Evolutionary conservation across 2,888 invertebrate species (phyloP).

Genomic region (Laspeyria flexula): DNA sequence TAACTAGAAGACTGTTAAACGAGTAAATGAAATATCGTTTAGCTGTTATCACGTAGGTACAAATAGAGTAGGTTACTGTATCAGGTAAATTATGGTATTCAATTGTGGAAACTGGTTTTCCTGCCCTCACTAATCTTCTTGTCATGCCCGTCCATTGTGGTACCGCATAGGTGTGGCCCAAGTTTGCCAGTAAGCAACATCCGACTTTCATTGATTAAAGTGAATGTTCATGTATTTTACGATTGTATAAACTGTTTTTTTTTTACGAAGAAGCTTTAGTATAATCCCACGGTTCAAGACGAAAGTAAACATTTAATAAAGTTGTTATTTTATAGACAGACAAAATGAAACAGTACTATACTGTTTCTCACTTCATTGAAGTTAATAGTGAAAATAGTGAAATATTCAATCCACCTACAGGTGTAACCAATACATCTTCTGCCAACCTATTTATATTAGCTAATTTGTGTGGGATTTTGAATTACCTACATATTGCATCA

Average conservation of each 20-base stretch:
- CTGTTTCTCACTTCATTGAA: too few species aligned
- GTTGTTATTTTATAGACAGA: too few species aligned
- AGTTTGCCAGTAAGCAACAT: slow-evolving; percentile 1
- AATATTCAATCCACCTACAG: background rate
- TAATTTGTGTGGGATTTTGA: background rate
- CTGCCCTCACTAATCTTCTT: slow-evolving; percentile 1
- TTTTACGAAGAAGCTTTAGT: too few species aligned
- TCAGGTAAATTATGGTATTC: slow-evolving; percentile 4
- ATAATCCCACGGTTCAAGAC: too few species aligned
- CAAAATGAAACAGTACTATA: too few species aligned
- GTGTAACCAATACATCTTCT: background rate
- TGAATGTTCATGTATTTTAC: slow-evolving; percentile 4
- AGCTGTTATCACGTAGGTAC: background rate
- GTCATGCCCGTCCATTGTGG: background rate
- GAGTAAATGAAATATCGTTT: too few species aligned
- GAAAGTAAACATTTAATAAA: too few species aligned
- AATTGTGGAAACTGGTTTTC: background rate
- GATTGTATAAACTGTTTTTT: background rate
- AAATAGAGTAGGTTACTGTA: background rate
- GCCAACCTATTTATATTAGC: background rate
- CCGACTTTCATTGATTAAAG: slow-evolving; percentile 10
- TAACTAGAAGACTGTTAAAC: background rate
- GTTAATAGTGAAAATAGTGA: background rate
- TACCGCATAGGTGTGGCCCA: slow-evolving; percentile 7
- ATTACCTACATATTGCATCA: background rate